These are phyloP conservation scores for Nyctereutes procyonoides DNA, from an alignment of 2,113 vertebrate species.

Conservation along the genomic window DNA sequence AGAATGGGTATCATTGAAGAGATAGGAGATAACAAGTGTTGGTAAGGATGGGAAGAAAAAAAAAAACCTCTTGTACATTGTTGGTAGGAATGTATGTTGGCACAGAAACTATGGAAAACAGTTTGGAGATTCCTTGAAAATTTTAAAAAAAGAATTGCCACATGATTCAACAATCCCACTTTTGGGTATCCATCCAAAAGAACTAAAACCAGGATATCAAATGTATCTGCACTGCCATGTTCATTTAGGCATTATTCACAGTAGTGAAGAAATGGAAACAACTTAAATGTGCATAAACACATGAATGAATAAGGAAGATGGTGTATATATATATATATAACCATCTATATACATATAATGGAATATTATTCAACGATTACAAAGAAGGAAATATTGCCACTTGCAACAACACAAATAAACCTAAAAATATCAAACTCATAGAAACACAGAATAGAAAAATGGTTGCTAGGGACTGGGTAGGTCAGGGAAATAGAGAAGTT, in stretches of 20 bases:
- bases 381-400: not conserved
- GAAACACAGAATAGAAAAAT: not conserved
- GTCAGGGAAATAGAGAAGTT: not conserved
- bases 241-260: not conserved
- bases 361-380: not conserved
- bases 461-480: too few species aligned
- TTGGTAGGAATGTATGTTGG: not conserved
- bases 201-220: not conserved
- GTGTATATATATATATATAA: not conserved
- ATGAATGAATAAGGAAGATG: not conserved
- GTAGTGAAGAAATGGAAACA: not conserved
- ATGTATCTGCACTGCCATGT: not conserved
- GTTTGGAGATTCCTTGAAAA: not conserved
- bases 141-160: not conserved
- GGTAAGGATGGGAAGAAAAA: not conserved
- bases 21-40: not conserved
- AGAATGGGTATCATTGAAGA: not conserved
- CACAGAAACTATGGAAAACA: not conserved
- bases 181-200: not conserved
- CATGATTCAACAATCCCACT: not conserved
- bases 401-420: not conserved
- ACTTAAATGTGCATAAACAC: not conserved
- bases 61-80: not conserved
- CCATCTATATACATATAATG: not conserved
- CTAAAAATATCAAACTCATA: not conserved